Conservation (phyloP, 2,113 vertebrate genomes). For the Fulmarus glacialis region DNA sequence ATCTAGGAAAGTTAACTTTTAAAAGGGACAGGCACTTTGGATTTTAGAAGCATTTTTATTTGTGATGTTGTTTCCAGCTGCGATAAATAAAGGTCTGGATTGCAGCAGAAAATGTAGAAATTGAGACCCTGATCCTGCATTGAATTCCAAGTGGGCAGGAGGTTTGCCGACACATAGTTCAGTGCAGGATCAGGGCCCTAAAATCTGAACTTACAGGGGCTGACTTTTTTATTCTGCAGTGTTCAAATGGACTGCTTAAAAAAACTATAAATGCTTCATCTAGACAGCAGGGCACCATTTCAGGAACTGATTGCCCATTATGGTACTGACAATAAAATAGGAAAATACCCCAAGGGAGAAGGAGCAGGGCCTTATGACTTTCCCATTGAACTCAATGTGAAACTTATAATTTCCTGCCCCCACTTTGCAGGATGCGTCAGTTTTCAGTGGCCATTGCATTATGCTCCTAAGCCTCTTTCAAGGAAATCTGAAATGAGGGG, state of each 20-base stretch:
- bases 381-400: constrained; percentile 40
- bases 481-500: constrained; percentile 5
- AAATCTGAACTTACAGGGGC: constrained; percentile 9
- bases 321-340: constrained; percentile 57
- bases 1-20: constrained; percentile 42
- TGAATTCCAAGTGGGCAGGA: constrained; percentile 29
- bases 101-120: not conserved
- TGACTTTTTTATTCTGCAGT: constrained; percentile 31
- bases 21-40: constrained; percentile 1
- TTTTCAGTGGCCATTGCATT: not conserved
- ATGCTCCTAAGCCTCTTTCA: constrained; percentile 1
- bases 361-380: constrained; percentile 39
- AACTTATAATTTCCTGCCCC: constrained; percentile 48
- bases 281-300: constrained; percentile 66
- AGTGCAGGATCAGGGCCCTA: not conserved
- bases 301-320: constrained; percentile 67
- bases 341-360: constrained; percentile 54
- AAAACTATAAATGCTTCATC: constrained; percentile 62
- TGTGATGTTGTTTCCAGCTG: constrained; percentile 36
- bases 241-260: constrained; percentile 56
- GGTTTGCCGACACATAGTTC: not conserved
- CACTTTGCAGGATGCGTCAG: not conserved
- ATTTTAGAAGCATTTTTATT: constrained; percentile 40
- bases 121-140: not conserved
- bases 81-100: constrained; percentile 52